A percentile compares a stretch with the other conserved stretches of the same genome.
phyloP scores from a whole-genome alignment of 2,888 invertebrate genomes.

The Lithophane leautieri region DNA sequence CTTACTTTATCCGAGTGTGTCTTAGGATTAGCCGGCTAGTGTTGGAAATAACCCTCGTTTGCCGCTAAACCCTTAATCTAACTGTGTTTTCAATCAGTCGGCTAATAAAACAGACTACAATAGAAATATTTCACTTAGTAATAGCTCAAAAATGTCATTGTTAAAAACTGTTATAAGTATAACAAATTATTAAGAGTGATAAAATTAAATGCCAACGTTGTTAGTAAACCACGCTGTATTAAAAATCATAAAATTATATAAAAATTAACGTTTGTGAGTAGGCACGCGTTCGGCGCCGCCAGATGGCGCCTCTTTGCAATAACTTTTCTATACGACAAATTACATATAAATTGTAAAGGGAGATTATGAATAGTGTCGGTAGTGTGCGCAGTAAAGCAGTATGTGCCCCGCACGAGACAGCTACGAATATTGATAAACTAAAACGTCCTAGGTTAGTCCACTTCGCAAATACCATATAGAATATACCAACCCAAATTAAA shows the following conservation, averaged over 20 bases:
- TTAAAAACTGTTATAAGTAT: conserved; percentile 7
- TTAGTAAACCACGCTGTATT: conserved; percentile 44
- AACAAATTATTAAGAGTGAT: conserved; percentile 4
- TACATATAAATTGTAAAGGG: conserved; percentile 55
- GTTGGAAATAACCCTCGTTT: conserved; percentile 1
- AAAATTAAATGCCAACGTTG: conserved; percentile 29
- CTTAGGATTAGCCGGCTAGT: conserved; percentile 27
- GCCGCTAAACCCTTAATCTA: conserved; percentile 7
- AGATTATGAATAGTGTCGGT: conserved; percentile 48
- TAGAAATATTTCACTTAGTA: conserved; percentile 11
- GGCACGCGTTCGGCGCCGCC: conserved; percentile 62
- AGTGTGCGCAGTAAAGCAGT: conserved; percentile 50
- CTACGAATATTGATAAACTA: not conserved
- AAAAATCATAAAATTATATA: conserved; percentile 39
- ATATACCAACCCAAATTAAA: not conserved
- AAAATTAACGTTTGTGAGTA: conserved; percentile 58
- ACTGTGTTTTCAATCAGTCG: conserved; percentile 1
- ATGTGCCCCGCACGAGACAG: conserved; percentile 31
- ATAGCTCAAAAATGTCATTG: conserved; percentile 2
- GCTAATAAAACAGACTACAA: not conserved
- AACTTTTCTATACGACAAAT: conserved; percentile 76
- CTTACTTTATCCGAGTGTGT: conserved; percentile 22
- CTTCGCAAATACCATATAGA: conserved; percentile 26
- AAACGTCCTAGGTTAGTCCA: not conserved
- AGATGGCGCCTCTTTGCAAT: conserved; percentile 72